Evolutionary conservation across 1,140 invertebrate genomes (phyloP).

Genomic region (Cyclargus thomasi): DNA sequence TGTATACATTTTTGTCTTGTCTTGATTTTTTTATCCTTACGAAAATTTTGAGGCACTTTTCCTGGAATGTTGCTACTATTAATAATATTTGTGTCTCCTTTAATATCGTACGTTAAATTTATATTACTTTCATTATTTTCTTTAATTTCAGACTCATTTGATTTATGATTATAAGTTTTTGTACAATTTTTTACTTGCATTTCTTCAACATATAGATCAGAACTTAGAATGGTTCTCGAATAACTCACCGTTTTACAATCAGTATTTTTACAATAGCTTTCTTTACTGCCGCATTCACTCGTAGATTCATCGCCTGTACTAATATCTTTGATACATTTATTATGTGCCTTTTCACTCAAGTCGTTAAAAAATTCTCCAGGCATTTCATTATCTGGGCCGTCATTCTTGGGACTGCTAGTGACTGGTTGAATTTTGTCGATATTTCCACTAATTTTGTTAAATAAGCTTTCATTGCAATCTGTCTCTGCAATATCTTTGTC

Average conservation of each 20-base stretch:
- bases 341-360: neutral
- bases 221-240: too few relatives aligned
- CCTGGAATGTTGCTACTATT: neutral
- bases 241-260: too few relatives aligned
- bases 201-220: too few relatives aligned
- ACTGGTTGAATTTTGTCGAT: neutral
- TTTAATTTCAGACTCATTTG: too few relatives aligned
- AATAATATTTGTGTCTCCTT: neutral
- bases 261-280: neutral
- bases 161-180: too few relatives aligned
- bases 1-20: neutral
- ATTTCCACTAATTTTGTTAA: neutral
- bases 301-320: neutral
- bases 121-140: too few relatives aligned
- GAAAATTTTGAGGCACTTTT: neutral
- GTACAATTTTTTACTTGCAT: too few relatives aligned
- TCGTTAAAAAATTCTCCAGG: neutral
- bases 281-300: neutral
- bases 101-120: too few relatives aligned
- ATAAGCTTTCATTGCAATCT: neutral
- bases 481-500: neutral
- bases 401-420: neutral
- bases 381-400: neutral
- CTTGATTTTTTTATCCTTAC: neutral
- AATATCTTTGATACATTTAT: neutral